phyloP scores from a whole-genome alignment of 2,113 vertebrate genomes.

The Aegypius monachus region DNA sequence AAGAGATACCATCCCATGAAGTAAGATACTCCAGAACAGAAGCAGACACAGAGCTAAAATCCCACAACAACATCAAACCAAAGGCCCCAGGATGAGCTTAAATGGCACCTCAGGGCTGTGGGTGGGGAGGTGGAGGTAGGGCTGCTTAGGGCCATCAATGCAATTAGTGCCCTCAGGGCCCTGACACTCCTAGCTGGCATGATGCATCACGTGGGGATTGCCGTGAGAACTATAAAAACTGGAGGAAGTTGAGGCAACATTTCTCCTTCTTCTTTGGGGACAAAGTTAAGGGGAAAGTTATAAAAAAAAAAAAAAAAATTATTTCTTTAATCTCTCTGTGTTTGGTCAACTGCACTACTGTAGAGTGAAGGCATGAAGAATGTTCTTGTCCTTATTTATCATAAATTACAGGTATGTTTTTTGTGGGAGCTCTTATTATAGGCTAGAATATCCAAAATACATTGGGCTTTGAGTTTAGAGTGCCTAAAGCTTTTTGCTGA shows the following conservation, averaged over 20 bases:
- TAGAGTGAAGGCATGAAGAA: not conserved
- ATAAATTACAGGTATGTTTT: fast-evolving
- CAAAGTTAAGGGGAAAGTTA: fast-evolving
- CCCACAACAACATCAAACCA: fast-evolving
- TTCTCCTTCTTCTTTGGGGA: fast-evolving
- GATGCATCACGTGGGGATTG: not conserved
- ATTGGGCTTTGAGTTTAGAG: not conserved
- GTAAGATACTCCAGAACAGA: fast-evolving
- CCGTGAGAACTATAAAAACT: not conserved
- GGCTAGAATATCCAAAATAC: not conserved
- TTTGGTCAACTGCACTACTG: fast-evolving
- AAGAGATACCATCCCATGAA: too few relatives aligned
- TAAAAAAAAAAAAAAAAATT: not conserved
- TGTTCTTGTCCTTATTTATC: not conserved
- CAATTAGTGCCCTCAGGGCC: not conserved
- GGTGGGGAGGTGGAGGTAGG: not conserved
- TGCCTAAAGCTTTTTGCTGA: not conserved
- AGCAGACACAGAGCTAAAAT: not conserved
- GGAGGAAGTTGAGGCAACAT: fast-evolving
- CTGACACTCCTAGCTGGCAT: too few relatives aligned
- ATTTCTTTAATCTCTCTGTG: fast-evolving
- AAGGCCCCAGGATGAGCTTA: not conserved
- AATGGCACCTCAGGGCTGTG: not conserved
- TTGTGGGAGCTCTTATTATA: not conserved
- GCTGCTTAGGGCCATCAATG: not conserved